Conservation (phyloP, 2,113 vertebrate genomes). For the Chunga burmeisteri region DNA sequence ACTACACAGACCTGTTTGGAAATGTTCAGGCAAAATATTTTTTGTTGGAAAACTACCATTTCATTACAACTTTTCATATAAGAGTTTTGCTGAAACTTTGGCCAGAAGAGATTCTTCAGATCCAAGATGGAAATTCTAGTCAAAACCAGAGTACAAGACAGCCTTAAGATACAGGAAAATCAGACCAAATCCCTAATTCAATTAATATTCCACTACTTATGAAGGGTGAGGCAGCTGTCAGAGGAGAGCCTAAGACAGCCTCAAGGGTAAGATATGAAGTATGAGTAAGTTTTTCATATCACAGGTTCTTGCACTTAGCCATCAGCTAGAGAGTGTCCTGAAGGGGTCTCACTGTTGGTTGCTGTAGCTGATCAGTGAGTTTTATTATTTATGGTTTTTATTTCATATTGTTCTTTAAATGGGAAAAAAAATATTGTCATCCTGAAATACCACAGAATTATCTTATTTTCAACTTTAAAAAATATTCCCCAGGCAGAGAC, state of each 20-base stretch:
- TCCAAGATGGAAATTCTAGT: neutral
- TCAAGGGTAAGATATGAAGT: neutral
- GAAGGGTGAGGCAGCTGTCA: neutral
- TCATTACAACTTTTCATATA: neutral
- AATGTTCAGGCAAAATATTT: neutral
- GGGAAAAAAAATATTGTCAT: neutral
- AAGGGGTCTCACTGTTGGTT: neutral
- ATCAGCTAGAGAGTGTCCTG: neutral
- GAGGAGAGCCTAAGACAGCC: neutral
- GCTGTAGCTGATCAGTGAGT: neutral
- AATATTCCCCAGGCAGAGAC: neutral
- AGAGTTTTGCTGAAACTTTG: neutral
- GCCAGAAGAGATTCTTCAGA: neutral
- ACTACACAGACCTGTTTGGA: neutral
- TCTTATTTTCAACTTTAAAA: neutral
- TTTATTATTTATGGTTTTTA: neutral
- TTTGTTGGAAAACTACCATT: neutral
- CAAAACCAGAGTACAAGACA: neutral
- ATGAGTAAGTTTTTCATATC: neutral
- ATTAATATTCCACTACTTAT: neutral
- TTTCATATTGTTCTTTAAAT: neutral
- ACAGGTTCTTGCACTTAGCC: neutral
- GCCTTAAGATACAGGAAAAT: neutral
- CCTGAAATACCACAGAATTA: neutral
- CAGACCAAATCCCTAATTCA: neutral